Evolutionary conservation across 2,888 invertebrate genomes (phyloP).

Genomic region (Amaurobius ferox): DNA sequence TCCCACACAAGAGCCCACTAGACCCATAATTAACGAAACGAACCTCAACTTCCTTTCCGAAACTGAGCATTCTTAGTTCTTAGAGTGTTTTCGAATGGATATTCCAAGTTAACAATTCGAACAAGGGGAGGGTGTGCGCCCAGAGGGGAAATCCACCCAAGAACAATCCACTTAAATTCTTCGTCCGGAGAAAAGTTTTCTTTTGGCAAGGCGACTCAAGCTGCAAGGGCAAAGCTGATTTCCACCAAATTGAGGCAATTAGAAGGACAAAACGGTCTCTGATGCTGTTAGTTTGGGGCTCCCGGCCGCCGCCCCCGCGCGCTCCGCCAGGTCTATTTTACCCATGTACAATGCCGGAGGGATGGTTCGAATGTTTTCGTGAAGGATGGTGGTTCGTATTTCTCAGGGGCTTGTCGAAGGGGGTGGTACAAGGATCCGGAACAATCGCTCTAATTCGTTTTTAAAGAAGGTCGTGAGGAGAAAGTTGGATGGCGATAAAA

Average conservation of each 20-base stretch:
- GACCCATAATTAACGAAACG: constrained; percentile 10
- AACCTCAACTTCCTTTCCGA: background rate
- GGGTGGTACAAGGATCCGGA: background rate
- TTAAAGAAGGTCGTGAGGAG: background rate
- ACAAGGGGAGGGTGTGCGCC: constrained; percentile 8
- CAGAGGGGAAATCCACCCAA: background rate
- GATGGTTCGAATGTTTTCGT: constrained; percentile 4
- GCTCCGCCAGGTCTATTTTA: constrained; percentile 24
- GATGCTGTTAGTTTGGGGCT: constrained; percentile 70
- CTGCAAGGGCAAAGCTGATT: constrained; percentile 63
- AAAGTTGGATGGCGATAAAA: background rate
- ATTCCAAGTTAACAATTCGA: constrained; percentile 17
- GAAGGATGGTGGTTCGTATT: background rate
- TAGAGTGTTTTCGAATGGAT: constrained; percentile 9
- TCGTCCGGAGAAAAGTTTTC: background rate
- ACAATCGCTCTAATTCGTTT: constrained; percentile 12
- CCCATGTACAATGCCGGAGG: constrained; percentile 9
- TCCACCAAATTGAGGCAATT: constrained; percentile 71
- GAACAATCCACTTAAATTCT: constrained; percentile 14
- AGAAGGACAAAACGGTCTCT: constrained; percentile 54
- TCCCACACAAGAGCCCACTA: too few relatives aligned
- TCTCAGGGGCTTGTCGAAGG: background rate
- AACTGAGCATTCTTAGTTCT: constrained; percentile 3
- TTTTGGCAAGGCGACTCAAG: constrained; percentile 51
- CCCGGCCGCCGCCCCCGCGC: background rate